Conservation (phyloP, 2,888 invertebrate species). For the Apamea epomidion region DNA sequence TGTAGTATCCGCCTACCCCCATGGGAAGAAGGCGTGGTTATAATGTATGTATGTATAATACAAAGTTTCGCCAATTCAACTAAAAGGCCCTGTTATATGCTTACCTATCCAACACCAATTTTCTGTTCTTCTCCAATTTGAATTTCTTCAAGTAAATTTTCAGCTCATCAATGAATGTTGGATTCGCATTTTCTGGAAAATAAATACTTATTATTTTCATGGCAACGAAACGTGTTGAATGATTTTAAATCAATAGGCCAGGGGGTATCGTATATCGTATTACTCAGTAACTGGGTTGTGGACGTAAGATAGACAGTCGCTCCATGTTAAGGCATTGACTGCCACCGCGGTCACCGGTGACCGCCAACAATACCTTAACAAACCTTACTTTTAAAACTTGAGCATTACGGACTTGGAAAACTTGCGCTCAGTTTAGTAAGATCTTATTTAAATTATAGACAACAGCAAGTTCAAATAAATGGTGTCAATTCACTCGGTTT, state of each 20-base stretch:
- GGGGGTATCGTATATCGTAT: not conserved
- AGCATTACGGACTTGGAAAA: too few relatives aligned
- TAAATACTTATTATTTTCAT: slow-evolving; percentile 16
- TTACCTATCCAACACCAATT: slow-evolving; percentile 84
- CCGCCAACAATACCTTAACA: too few relatives aligned
- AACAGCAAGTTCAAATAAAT: too few relatives aligned
- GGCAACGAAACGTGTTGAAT: too few relatives aligned
- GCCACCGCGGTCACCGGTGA: too few relatives aligned
- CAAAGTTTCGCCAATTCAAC: not conserved
- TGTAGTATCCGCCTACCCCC: too few relatives aligned
- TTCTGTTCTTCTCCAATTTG: slow-evolving; percentile 82
- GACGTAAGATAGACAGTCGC: not conserved
- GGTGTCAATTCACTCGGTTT: too few relatives aligned
- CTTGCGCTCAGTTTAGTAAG: too few relatives aligned
- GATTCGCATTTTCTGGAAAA: slow-evolving; percentile 74
- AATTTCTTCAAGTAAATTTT: slow-evolving; percentile 83
- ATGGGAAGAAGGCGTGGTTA: too few relatives aligned
- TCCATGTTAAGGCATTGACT: not conserved
- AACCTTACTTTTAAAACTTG: too few relatives aligned
- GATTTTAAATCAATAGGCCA: not conserved
- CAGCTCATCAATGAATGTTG: slow-evolving; percentile 80
- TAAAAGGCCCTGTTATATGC: not conserved
- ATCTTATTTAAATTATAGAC: too few relatives aligned
- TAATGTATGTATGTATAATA: too few relatives aligned
- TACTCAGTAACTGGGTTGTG: not conserved